Base-by-base conservation (phyloP, 2,888 invertebrate genomes). In the Scaptomyza caliginosa region DNA sequence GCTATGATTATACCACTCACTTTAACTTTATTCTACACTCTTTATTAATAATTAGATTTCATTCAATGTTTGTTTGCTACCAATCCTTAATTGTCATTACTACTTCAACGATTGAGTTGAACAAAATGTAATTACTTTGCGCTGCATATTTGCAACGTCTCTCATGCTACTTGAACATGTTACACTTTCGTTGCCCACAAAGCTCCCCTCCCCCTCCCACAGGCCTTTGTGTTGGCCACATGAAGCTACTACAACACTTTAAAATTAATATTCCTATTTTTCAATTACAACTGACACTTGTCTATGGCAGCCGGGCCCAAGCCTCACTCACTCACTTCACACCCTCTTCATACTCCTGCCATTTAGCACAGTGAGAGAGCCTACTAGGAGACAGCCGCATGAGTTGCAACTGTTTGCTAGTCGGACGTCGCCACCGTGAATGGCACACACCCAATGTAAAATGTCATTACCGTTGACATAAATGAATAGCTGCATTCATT, bases 401-500 rank as follows among this genome's bases (percentile, higher is more conserved):
- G 81, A 81, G 67, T 75, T 65, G 65, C 67, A 77, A 71, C 74
- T 86, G 80, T 74, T 74, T 62, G 57, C 40, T 24, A 54, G 58
- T 59, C 23, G 70, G 23, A 49, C 52, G 59, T 46, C 75, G 57
- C 11, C 52, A 11, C 40, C 55, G 52, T 64, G 67, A 67, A 62
- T 49, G 64, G 71, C 84, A 83, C 74, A 77, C 88, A 88, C 85
- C 77, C 87, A 81, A 87, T 88, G 84, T 82, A 80, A 80, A 89
- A 80, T 89, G 90, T 89, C 90, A 90, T 90, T 89, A 89, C 74
- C 76, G 89, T 77, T 90, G 90, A 89, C 89, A 90, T 87, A 89
- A 90, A 89, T 88, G 89, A 89, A 89, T 89, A 86, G 89, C 88
- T 89, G 86, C 89, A 87, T 79, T 87, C 83, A 88, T 81, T 84